These are phyloP conservation scores for Habroteleia sp. DNA, from an alignment of 2,888 invertebrate genomes.

Conservation along the genomic window DNA sequence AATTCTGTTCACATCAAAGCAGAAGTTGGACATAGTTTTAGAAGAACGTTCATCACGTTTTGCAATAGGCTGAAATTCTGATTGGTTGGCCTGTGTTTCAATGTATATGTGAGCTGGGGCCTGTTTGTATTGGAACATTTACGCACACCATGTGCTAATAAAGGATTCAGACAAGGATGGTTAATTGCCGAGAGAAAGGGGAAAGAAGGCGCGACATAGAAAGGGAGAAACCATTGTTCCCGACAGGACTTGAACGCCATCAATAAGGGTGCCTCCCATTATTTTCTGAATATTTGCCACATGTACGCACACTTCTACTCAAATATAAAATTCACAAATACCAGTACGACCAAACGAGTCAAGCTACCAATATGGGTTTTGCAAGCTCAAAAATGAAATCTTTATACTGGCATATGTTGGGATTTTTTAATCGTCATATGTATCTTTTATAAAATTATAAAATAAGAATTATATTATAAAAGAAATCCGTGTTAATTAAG, in stretches of 20 bases:
- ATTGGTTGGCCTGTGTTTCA: constrained; percentile 77
- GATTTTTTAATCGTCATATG: too few species aligned
- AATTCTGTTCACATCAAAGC: constrained; percentile 53
- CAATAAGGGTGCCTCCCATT: constrained; percentile 79
- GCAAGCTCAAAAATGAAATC: too few species aligned
- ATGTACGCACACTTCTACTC: constrained; percentile 57
- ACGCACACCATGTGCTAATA: constrained; percentile 72
- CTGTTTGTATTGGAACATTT: constrained; percentile 31
- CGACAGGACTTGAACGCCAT: constrained; percentile 76
- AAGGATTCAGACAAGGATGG: constrained; percentile 80
- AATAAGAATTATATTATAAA: too few species aligned
- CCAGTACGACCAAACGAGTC: constrained; percentile 16
- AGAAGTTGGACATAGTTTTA: constrained; percentile 48
- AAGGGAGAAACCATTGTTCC: constrained; percentile 76
- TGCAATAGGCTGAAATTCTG: constrained; percentile 77
- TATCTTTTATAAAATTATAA: too few species aligned
- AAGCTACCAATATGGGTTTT: too few species aligned
- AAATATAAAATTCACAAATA: constrained; percentile 41
- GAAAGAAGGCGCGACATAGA: constrained; percentile 41
- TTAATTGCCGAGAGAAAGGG: constrained; percentile 68
- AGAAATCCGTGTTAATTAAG: too few species aligned
- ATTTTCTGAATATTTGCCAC: constrained; percentile 66
- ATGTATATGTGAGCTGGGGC: constrained; percentile 22
- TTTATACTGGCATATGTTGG: too few species aligned
- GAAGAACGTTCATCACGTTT: constrained; percentile 72